These are phyloP conservation scores for Synergus laeviventris DNA, from an alignment of 2,888 invertebrate genomes.

Conservation along the genomic window DNA sequence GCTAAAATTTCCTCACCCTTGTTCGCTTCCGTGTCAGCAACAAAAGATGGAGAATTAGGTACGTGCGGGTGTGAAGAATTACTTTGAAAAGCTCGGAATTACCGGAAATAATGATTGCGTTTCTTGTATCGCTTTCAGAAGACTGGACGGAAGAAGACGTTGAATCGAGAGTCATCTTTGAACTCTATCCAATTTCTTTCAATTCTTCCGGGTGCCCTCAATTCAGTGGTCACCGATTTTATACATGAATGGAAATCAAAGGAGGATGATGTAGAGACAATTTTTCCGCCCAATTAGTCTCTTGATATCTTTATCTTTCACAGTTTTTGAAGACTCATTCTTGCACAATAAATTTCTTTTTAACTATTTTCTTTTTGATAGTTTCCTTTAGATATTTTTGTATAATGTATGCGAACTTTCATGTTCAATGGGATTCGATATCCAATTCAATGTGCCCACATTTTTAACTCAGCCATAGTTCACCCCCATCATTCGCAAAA, in stretches of 20 bases:
- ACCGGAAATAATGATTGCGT: slow-evolving; percentile 28
- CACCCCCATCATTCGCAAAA: slow-evolving; percentile 12
- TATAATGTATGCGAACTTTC: neutral
- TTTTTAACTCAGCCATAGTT: neutral
- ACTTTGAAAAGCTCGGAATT: slow-evolving; percentile 1
- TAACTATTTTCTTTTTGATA: neutral
- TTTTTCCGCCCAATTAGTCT: neutral
- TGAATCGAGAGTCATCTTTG: slow-evolving; percentile 25
- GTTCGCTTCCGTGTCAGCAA: neutral
- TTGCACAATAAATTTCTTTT: neutral
- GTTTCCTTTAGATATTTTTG: neutral
- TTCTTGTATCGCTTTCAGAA: slow-evolving; percentile 19
- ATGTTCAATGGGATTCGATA: too few relatives aligned
- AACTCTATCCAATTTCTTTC: slow-evolving; percentile 27
- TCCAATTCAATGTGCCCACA: neutral
- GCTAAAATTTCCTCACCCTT: slow-evolving; percentile 22
- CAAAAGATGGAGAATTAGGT: slow-evolving; percentile 23
- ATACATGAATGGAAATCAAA: slow-evolving; percentile 2
- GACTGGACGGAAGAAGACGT: neutral
- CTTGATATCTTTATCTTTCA: slow-evolving; percentile 12
- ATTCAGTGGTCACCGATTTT: slow-evolving; percentile 4
- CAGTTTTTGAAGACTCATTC: neutral
- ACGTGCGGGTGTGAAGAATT: slow-evolving; percentile 37
- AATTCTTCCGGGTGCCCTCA: neutral
- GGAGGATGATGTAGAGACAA: neutral